Percentiles rank a stretch among this genome's conserved stretches.
Evolutionary conservation across 2,797 vertebrate genomes (phyloP).

Genomic region (Mormyrops attenuatus): DNA sequence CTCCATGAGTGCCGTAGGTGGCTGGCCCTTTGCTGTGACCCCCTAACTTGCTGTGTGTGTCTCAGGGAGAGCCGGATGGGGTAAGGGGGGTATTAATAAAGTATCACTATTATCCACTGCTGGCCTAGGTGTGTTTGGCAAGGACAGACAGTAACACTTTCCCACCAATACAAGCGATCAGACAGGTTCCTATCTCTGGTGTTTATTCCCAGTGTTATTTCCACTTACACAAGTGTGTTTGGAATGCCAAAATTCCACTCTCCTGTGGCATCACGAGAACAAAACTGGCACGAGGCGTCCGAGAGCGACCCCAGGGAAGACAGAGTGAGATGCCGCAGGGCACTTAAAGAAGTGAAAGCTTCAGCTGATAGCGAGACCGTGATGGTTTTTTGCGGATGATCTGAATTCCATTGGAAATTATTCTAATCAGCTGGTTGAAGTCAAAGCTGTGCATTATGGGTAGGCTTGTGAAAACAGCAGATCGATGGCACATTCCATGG

Average conservation of each 20-base stretch:
- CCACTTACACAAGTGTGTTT: neutral
- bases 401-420: neutral
- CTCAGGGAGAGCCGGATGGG: neutral
- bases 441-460: neutral
- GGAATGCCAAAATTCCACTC: constrained; percentile 26
- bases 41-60: neutral
- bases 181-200: neutral
- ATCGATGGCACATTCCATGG: neutral
- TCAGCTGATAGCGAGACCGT: neutral
- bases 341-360: neutral
- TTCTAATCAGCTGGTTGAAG: neutral
- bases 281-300: neutral
- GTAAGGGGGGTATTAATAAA: neutral
- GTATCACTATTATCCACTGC: neutral
- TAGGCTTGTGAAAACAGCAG: neutral
- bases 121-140: neutral
- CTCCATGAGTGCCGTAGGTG: neutral
- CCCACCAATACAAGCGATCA: neutral
- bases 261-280: neutral
- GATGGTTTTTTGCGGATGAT: neutral
- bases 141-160: neutral
- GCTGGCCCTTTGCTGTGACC: neutral
- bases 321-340: neutral
- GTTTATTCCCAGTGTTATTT: neutral
- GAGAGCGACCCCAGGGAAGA: neutral